phyloP scores from a whole-genome alignment of 2,113 vertebrate species.

The Percopsis transmontana region DNA sequence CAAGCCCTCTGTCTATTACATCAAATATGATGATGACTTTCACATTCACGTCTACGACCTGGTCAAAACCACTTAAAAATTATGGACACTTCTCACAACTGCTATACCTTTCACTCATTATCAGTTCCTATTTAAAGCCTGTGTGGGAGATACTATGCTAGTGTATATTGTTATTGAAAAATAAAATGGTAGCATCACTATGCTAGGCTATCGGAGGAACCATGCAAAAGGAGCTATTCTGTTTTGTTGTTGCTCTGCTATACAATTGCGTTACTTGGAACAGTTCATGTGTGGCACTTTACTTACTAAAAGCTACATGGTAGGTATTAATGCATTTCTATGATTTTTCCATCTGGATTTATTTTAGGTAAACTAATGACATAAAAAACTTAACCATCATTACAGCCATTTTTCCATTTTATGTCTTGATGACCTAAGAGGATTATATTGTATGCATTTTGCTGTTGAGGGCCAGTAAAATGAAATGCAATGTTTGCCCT shows the following conservation, averaged over 20 bases:
- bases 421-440: too few species aligned
- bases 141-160: slow-evolving; percentile 38
- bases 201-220: slow-evolving; percentile 34
- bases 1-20: slow-evolving; percentile 84
- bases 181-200: slow-evolving; percentile 61
- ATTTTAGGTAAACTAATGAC: too few species aligned
- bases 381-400: too few species aligned
- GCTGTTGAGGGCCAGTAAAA: too few species aligned
- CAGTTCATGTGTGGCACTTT: neutral
- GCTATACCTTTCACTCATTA: slow-evolving; percentile 42
- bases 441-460: too few species aligned
- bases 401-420: too few species aligned
- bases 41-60: slow-evolving; percentile 85
- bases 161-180: slow-evolving; percentile 47
- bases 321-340: too few species aligned
- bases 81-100: slow-evolving; percentile 44
- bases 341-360: too few species aligned
- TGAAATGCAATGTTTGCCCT: too few species aligned
- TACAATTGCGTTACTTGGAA: slow-evolving; percentile 16
- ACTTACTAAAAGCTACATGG: too few species aligned
- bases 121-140: slow-evolving; percentile 41
- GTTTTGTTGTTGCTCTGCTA: slow-evolving; percentile 49
- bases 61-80: slow-evolving; percentile 82
- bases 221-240: neutral
- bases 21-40: slow-evolving; percentile 85